phyloP scores from a whole-genome alignment of 2,113 vertebrate genomes.

The Capreolus pygargus region DNA sequence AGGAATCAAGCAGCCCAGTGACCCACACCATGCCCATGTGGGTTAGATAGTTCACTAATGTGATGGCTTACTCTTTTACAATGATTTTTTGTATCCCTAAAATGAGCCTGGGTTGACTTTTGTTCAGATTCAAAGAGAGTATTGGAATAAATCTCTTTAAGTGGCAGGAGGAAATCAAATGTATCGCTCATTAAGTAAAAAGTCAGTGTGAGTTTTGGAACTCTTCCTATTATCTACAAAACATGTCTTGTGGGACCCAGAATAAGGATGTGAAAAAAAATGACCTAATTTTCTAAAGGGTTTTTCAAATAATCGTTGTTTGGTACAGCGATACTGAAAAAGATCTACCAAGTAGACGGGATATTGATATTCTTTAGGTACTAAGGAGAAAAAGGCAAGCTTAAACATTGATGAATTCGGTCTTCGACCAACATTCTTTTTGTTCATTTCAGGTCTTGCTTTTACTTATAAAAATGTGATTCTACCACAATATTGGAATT shows the following conservation, averaged over 20 bases:
- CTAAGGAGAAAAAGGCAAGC: background rate
- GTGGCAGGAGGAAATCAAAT: constrained; percentile 14
- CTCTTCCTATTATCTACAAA: constrained; percentile 9
- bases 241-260: background rate
- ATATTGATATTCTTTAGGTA: background rate
- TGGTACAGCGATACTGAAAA: background rate
- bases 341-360: background rate
- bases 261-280: background rate
- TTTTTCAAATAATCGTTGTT: background rate
- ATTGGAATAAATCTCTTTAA: constrained; percentile 28
- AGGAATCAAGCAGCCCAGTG: background rate
- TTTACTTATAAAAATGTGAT: background rate
- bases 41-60: background rate
- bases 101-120: constrained; percentile 6
- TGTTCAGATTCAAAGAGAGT: background rate
- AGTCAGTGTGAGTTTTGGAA: background rate
- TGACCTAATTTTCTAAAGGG: constrained; percentile 19
- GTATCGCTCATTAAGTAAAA: constrained; percentile 28
- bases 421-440: background rate
- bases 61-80: background rate
- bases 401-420: background rate
- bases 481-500: too few species aligned
- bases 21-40: background rate
- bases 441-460: background rate
- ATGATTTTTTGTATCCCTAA: background rate